Evolutionary conservation across 1,140 invertebrate genomes (phyloP), one percentile per base, ranked within the genome.

Genomic region (Sweltsa coloradensis): DNA sequence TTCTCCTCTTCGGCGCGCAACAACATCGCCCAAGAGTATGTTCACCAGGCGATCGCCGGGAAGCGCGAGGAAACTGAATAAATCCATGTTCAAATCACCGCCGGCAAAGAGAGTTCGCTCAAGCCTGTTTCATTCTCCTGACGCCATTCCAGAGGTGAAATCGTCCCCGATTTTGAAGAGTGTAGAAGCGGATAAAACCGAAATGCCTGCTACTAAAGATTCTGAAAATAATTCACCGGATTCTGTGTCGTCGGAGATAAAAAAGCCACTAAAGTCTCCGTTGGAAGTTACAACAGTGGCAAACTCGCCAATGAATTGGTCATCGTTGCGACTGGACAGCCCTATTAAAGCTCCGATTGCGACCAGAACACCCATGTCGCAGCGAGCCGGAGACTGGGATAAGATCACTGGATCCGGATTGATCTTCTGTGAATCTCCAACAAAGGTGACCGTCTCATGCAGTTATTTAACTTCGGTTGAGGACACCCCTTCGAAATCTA

Each of bases 371-470:
- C 65, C 67, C 1, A 45, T 52, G 2, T 63, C 65, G 0, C 63
- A 64, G 16, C 44, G 68, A 0, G 58, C 59, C 37, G 64, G 60
- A 5, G 63, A 57, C 4, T 69, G 66, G 64, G 60, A 65, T 4
- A 68, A 66, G 23, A 57, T 53, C 9, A 63, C 61, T 0, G 68
- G 64, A 0, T 59, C 66, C 27, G 66, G 60, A 0, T 55, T 63
- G 25, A 67, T 67, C 19, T 43, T 66, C 23, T 61, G 55, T 7
- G 51, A 57, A n/a, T n/a, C n/a, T n/a, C n/a, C n/a, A n/a, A n/a
- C n/a, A n/a, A n/a, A n/a, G n/a, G n/a, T n/a, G n/a, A n/a, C n/a
- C n/a, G n/a, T n/a, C n/a, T n/a, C n/a, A n/a, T n/a, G n/a, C n/a
- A n/a, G n/a, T n/a, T n/a, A n/a, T n/a, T n/a, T n/a, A n/a, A n/a